Percentiles rank a stretch among this genome's conserved stretches.
These are phyloP conservation scores for Muschampia plurimacula DNA, from an alignment of 2,888 invertebrate genomes.

Conservation along the genomic window DNA sequence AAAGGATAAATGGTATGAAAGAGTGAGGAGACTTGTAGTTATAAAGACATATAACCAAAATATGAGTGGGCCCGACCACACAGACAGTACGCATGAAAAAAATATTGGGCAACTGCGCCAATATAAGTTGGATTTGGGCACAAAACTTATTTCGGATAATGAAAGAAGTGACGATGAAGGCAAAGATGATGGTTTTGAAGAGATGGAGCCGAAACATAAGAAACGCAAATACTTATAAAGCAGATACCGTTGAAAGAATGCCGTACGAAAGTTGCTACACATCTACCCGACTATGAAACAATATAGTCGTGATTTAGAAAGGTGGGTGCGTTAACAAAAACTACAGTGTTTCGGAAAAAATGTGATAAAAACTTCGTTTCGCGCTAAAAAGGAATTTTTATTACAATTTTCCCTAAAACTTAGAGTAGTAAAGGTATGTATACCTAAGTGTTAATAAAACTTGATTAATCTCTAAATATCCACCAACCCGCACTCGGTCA, in stretches of 20 bases:
- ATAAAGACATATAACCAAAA: too few relatives aligned
- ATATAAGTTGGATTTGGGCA: too few relatives aligned
- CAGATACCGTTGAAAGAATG: neutral
- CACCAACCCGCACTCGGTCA: too few relatives aligned
- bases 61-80: too few relatives aligned
- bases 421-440: too few relatives aligned
- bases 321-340: neutral
- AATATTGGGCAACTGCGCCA: too few relatives aligned
- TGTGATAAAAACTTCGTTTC: neutral
- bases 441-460: too few relatives aligned
- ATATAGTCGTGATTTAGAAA: neutral
- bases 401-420: too few relatives aligned
- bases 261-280: neutral
- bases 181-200: neutral
- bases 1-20: neutral
- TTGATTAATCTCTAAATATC: too few relatives aligned
- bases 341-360: neutral
- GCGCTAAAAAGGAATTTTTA: neutral
- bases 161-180: too few relatives aligned
- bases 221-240: neutral
- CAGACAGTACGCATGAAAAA: too few relatives aligned
- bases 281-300: neutral
- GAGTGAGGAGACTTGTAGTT: neutral
- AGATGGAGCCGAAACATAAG: slow-evolving; percentile 1
- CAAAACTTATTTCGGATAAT: too few relatives aligned